These are phyloP conservation scores for Lutjanus campechanus DNA, from an alignment of 2,797 vertebrate genomes.

Conservation along the genomic window DNA sequence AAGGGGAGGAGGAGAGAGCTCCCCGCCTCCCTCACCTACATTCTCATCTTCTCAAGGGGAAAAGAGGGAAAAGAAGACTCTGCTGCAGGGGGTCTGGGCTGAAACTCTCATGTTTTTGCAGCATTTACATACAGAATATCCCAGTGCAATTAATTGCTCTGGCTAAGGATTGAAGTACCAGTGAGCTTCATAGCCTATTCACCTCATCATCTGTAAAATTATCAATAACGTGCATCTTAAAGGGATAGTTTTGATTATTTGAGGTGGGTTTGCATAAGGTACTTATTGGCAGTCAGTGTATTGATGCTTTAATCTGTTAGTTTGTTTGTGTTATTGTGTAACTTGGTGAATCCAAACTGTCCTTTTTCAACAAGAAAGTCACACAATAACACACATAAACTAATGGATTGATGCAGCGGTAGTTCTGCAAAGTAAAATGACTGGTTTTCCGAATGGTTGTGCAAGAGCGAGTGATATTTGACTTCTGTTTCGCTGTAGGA, in stretches of 20 bases:
- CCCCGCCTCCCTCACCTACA: conserved; percentile 47
- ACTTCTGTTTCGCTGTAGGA: too few species aligned
- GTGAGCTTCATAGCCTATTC: conserved; percentile 83
- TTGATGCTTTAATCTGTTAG: too few species aligned
- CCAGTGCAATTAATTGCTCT: conserved; percentile 79
- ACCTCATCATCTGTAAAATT: conserved; percentile 86
- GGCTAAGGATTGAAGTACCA: conserved; percentile 74
- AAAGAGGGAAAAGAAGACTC: conserved; percentile 18
- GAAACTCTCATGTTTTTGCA: conserved; percentile 26
- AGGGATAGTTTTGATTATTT: conserved; percentile 35
- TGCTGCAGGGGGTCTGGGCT: conserved; percentile 11
- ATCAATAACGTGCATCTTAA: conserved; percentile 90
- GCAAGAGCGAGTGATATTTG: too few species aligned
- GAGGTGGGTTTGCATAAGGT: too few species aligned
- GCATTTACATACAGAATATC: conserved; percentile 38
- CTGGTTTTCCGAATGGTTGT: too few species aligned
- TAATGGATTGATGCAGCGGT: too few species aligned
- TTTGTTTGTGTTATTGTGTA: too few species aligned
- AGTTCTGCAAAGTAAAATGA: too few species aligned
- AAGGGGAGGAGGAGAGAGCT: conserved; percentile 38
- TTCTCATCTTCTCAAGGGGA: conserved; percentile 43
- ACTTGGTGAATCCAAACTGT: too few species aligned
- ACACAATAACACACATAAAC: too few species aligned
- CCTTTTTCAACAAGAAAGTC: too few species aligned
- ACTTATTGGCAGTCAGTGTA: too few species aligned